phyloP scores from a whole-genome alignment of 1,140 invertebrate species.

The Drosophila orosa region DNA sequence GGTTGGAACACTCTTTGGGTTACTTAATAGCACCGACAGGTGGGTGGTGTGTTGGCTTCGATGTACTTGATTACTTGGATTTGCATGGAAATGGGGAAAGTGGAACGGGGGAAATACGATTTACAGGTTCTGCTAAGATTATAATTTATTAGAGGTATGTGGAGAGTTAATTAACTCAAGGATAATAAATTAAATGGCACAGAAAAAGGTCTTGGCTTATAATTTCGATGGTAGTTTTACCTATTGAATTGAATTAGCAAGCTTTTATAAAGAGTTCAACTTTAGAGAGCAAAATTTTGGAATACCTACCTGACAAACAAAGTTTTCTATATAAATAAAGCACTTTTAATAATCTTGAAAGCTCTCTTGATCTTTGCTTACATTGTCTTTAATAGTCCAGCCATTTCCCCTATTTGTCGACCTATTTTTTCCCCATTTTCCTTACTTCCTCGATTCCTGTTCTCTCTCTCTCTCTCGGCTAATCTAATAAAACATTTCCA shows the following conservation, averaged over 20 bases:
- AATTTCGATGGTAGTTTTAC: not conserved
- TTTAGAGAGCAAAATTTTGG: not conserved
- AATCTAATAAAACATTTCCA: constrained; percentile 26
- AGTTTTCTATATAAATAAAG: not conserved
- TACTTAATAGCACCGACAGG: constrained; percentile 34
- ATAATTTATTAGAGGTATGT: not conserved
- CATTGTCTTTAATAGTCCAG: not conserved
- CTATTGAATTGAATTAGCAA: not conserved
- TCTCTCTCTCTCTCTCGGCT: not conserved
- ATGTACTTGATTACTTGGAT: constrained; percentile 8
- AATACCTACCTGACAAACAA: not conserved
- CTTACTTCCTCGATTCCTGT: not conserved
- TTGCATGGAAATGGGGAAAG: constrained; percentile 25
- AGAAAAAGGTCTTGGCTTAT: not conserved
- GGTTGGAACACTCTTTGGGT: constrained; percentile 22
- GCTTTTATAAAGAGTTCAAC: not conserved
- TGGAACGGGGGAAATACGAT: constrained; percentile 8
- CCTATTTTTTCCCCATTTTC: not conserved
- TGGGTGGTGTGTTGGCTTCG: constrained; percentile 29
- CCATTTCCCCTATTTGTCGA: not conserved
- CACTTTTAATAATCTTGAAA: not conserved
- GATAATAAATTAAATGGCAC: not conserved
- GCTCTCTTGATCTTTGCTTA: not conserved
- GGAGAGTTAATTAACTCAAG: not conserved
- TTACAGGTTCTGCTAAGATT: not conserved